Percentiles rank a stretch among this genome's conserved stretches.
Evolutionary conservation across 1,140 invertebrate genomes (phyloP).

Genomic region (Leptinotarsa undecemlineata): DNA sequence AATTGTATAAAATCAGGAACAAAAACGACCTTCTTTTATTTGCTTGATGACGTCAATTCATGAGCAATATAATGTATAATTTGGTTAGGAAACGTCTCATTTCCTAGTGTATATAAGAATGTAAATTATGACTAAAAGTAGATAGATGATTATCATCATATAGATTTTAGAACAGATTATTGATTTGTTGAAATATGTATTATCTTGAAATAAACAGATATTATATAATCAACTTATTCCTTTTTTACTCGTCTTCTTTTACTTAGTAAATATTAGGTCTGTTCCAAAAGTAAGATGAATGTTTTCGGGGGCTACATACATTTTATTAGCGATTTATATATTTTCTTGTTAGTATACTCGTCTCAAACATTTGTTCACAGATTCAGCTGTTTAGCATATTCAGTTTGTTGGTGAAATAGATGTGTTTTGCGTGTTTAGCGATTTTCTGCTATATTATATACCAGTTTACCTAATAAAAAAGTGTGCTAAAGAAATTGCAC

Average conservation of each 20-base stretch:
- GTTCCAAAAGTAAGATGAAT: too few species aligned
- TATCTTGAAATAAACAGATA: slow-evolving; percentile 25
- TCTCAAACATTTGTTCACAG: too few species aligned
- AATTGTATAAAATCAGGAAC: slow-evolving; percentile 27
- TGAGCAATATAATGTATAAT: slow-evolving; percentile 21
- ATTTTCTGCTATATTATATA: too few species aligned
- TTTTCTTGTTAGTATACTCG: too few species aligned
- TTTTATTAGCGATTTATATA: too few species aligned
- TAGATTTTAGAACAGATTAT: slow-evolving; percentile 15
- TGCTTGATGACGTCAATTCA: slow-evolving; percentile 18
- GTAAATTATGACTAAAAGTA: slow-evolving; percentile 23
- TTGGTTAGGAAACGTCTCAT: neutral
- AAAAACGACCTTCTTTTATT: neutral
- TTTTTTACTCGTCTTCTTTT: neutral
- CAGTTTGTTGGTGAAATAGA: too few species aligned
- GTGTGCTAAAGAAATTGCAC: too few species aligned
- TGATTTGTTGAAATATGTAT: slow-evolving; percentile 25
- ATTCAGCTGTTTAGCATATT: too few species aligned
- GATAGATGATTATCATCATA: slow-evolving; percentile 18
- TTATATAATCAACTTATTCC: slow-evolving; percentile 4
- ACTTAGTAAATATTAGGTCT: too few species aligned
- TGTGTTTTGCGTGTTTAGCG: too few species aligned
- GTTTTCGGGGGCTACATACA: too few species aligned
- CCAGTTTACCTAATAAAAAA: too few species aligned
- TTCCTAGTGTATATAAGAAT: slow-evolving; percentile 23